phyloP scores from a whole-genome alignment of 2,113 vertebrate genomes.

The Gobiocypris rarus region DNA sequence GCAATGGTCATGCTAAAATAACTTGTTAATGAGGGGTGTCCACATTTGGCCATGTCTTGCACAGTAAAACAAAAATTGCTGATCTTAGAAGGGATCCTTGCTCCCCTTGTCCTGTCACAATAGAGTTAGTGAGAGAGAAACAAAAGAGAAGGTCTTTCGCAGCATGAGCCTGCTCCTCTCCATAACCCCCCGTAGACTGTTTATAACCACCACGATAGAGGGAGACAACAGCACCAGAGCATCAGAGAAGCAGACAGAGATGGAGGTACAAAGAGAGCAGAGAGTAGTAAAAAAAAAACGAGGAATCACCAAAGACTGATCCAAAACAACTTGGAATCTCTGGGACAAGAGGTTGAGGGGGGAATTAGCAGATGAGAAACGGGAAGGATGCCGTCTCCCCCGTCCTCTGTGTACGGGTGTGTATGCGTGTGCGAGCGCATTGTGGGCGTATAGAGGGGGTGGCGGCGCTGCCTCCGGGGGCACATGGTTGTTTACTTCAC shows the following conservation, averaged over 20 bases:
- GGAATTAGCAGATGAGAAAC: constrained; percentile 39
- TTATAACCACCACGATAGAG: constrained; percentile 67
- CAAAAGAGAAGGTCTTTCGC: constrained; percentile 67
- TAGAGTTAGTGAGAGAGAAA: constrained; percentile 10
- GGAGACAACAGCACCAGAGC: constrained; percentile 61
- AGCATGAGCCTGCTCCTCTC: constrained; percentile 70
- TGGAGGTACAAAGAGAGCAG: constrained; percentile 19
- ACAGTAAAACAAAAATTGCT: not conserved
- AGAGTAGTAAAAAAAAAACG: constrained; percentile 32
- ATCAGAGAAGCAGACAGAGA: constrained; percentile 54
- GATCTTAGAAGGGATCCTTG: constrained; percentile 6
- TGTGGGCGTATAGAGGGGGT: constrained; percentile 40
- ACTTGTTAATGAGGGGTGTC: not conserved
- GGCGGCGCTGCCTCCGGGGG: constrained; percentile 20
- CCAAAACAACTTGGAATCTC: constrained; percentile 32
- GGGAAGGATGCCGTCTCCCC: not conserved
- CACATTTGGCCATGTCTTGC: not conserved
- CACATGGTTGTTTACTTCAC: constrained; percentile 41
- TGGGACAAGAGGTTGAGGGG: constrained; percentile 38
- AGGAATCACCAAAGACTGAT: constrained; percentile 39
- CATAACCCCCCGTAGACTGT: constrained; percentile 70
- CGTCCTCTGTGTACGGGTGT: not conserved
- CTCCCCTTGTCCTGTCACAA: not conserved
- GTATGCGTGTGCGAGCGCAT: not conserved
- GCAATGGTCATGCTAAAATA: not conserved